Conservation (phyloP, 2,113 vertebrate genomes). For the Collichthys lucidus region DNA sequence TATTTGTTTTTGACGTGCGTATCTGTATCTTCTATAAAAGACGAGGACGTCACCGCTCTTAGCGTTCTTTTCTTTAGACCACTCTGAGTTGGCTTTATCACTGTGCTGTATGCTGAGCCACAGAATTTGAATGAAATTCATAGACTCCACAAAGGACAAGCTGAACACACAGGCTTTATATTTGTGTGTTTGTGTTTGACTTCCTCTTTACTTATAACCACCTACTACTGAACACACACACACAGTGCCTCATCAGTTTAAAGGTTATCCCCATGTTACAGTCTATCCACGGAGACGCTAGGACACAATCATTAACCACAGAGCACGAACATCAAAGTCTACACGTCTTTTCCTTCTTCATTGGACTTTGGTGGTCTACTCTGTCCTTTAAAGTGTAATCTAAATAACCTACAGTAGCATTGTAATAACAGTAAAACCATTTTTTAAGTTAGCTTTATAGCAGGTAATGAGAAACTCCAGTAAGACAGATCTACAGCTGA, state of each 20-base stretch:
- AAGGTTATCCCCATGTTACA: neutral
- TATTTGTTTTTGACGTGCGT: conserved; percentile 33
- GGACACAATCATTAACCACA: conserved; percentile 27
- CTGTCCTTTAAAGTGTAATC: conserved; percentile 32
- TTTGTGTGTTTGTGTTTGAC: conserved; percentile 26
- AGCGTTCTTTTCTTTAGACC: conserved; percentile 34
- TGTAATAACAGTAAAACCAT: neutral
- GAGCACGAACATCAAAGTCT: conserved; percentile 57
- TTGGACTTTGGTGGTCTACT: conserved; percentile 51
- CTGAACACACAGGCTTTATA: neutral
- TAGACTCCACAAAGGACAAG: neutral
- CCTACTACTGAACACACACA: conserved; percentile 5
- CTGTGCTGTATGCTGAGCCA: neutral
- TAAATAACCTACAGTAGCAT: neutral
- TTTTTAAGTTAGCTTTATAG: neutral
- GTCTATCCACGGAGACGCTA: neutral
- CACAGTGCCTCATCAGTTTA: conserved; percentile 1
- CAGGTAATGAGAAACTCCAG: neutral
- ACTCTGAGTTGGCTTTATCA: conserved; percentile 6
- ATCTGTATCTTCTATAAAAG: conserved; percentile 41
- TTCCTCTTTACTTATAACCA: neutral
- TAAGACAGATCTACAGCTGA: neutral
- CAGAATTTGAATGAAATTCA: conserved; percentile 3
- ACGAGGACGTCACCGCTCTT: conserved; percentile 22
- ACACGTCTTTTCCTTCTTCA: neutral